These are phyloP conservation scores for Smittia aterrima DNA, from an alignment of 2,888 invertebrate species.

Conservation along the genomic window DNA sequence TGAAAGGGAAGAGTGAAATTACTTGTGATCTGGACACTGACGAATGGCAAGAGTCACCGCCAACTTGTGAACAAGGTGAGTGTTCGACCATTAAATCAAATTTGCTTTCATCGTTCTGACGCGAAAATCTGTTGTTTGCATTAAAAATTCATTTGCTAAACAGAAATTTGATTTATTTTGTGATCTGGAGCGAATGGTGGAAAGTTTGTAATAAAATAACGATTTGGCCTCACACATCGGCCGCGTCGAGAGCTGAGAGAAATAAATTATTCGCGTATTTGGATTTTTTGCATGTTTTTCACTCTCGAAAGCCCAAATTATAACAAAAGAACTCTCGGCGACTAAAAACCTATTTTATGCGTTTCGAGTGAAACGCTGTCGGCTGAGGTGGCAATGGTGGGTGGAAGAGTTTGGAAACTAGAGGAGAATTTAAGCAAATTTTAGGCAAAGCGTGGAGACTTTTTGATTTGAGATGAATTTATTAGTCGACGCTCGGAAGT, in stretches of 20 bases:
- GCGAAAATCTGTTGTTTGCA: constrained; percentile 33
- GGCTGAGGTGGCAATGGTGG: no score
- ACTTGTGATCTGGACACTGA: constrained; percentile 50
- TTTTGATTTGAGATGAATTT: no score
- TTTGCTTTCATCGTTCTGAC: not conserved
- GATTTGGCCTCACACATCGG: constrained; percentile 22
- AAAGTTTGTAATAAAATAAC: constrained; percentile 24
- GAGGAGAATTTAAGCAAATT: no score
- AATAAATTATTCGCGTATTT: constrained; percentile 30
- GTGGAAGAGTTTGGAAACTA: no score
- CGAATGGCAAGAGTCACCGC: constrained; percentile 51
- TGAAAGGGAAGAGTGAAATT: constrained; percentile 48
- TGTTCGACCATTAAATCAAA: not conserved
- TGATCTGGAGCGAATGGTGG: not conserved
- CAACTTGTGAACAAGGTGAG: constrained; percentile 48
- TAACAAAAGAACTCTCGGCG: not conserved
- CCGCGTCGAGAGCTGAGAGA: no score
- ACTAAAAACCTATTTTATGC: not conserved
- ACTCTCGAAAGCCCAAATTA: not conserved
- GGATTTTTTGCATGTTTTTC: not conserved
- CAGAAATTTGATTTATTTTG: constrained; percentile 31
- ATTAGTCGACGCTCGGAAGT: no score
- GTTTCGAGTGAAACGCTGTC: not conserved
- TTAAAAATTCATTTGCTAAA: constrained; percentile 35
- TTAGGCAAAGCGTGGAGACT: no score